Conservation (phyloP, 2,888 invertebrate species). For the Drosophila mulleri region DNA sequence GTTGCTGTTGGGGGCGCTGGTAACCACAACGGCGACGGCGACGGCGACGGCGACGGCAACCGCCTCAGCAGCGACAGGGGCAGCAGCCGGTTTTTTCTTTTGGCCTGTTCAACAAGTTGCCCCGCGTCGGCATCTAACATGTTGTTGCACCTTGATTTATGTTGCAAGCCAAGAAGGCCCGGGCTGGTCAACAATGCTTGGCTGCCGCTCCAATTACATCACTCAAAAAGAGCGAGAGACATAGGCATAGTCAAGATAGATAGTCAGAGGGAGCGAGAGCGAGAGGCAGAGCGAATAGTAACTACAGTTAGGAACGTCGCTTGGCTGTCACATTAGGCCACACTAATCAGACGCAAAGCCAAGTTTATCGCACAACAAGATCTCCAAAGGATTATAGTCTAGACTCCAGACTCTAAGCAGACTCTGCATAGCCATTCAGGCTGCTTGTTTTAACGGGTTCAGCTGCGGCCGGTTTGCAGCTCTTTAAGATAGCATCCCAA, state of each 20-base stretch:
- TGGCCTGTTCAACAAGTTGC: conserved; percentile 59
- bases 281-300: neutral
- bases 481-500: conserved; percentile 49
- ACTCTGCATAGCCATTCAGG: conserved; percentile 13
- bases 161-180: conserved; percentile 23
- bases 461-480: conserved; percentile 51
- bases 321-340: conserved; percentile 77
- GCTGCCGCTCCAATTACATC: conserved; percentile 73
- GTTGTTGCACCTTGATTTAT: conserved; percentile 64
- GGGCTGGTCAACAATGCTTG: conserved; percentile 51
- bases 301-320: conserved; percentile 67
- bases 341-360: conserved; percentile 71
- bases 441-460: conserved; percentile 63
- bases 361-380: conserved; percentile 74
- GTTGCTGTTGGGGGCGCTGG: conserved; percentile 16
- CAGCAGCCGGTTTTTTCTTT: conserved; percentile 40
- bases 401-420: conserved; percentile 48
- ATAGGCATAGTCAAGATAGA: neutral
- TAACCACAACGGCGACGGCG: neutral
- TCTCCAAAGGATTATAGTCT: conserved; percentile 75
- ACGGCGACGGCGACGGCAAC: neutral
- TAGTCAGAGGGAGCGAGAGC: neutral
- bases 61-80: neutral
- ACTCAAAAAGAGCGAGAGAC: conserved; percentile 54
- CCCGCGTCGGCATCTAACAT: conserved; percentile 54